Base-by-base conservation (phyloP, 2,113 vertebrate genomes). In the Lophotis ruficrista region DNA sequence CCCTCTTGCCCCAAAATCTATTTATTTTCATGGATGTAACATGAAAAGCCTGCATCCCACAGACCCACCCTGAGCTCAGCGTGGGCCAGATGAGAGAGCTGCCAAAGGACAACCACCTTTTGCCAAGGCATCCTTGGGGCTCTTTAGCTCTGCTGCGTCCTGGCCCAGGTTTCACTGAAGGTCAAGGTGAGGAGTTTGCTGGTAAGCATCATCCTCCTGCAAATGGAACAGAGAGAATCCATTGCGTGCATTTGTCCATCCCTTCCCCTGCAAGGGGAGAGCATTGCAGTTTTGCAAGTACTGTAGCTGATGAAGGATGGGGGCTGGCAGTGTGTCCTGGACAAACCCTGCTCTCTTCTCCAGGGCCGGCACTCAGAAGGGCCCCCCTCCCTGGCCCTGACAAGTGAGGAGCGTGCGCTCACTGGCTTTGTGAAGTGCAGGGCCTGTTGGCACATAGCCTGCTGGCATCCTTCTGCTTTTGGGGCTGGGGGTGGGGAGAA, bases 351-450 rank as follows among this genome's bases (percentile, higher is more conserved):
- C 47, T 28, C 57, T 61, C 25, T 31, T 57, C 57, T 60, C 51
- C 53, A 7, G 17, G 4, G 70, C 4, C 41, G 71, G 81, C 35
- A 2, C 25, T 45, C 0, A 0, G 1, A 0, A 27, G 45, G 14
- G 21, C 3, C 30, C 14, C 69, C 23, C 50, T 27, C 35, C 47
- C 3, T 0, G 10, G 73, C 50, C 35, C 61, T 4, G 72, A 43
- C 6, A 9, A 28, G 75, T 2, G 38, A 69, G 68, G 8, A n/a
- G 23, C 0, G 1, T 2, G 31, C 65, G 10, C 17, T 30, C 15
- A 10, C 72, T n/a, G 3, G 6, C 51, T 43, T 8, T 12, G 58
- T 2, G 1, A 48, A 64, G 58, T 35, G 12, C 4, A 1, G 61
- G 27, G 41, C 35, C 53, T 6, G 19, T 1, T 27, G 76, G 45